Conservation (phyloP, 2,797 vertebrate species). For the Allobates femoralis region DNA sequence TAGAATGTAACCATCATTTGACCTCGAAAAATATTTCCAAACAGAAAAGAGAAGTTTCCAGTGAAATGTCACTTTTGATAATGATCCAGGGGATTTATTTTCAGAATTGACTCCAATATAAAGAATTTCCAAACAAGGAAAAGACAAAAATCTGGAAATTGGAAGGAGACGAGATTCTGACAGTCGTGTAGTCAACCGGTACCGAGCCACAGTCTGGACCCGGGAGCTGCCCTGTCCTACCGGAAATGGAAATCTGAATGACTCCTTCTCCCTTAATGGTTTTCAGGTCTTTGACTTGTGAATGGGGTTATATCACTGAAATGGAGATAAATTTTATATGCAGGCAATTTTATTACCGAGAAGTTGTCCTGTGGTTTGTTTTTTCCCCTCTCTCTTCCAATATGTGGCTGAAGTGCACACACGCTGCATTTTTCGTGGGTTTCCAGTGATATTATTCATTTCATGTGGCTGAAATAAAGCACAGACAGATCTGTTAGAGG, state of each 20-base stretch:
- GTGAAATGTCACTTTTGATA: conserved; percentile 13
- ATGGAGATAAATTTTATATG: conserved; percentile 47
- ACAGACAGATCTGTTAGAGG: conserved; percentile 61
- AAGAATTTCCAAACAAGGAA: conserved; percentile 36
- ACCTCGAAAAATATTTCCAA: conserved; percentile 23
- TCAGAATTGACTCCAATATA: not conserved
- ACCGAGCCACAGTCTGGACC: not conserved
- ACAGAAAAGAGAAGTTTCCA: conserved; percentile 24
- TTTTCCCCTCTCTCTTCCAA: conserved; percentile 60
- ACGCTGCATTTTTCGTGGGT: conserved; percentile 63
- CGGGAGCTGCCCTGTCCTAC: conserved; percentile 1
- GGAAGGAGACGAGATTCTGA: not conserved
- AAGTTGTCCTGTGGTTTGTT: conserved; percentile 61
- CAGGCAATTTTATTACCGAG: conserved; percentile 60
- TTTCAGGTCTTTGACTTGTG: conserved; percentile 42
- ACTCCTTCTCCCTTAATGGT: not conserved
- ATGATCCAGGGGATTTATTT: conserved; percentile 43
- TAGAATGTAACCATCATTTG: conserved; percentile 6
- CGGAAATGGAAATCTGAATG: conserved; percentile 3
- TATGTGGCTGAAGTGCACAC: conserved; percentile 61
- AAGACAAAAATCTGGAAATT: conserved; percentile 15
- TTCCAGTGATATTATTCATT: conserved; percentile 61
- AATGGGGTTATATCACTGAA: conserved; percentile 44
- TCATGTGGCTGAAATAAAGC: conserved; percentile 62
- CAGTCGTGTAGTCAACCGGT: not conserved